These are phyloP conservation scores for Crenuchus spilurus DNA, from an alignment of 2,797 vertebrate genomes.

Conservation along the genomic window DNA sequence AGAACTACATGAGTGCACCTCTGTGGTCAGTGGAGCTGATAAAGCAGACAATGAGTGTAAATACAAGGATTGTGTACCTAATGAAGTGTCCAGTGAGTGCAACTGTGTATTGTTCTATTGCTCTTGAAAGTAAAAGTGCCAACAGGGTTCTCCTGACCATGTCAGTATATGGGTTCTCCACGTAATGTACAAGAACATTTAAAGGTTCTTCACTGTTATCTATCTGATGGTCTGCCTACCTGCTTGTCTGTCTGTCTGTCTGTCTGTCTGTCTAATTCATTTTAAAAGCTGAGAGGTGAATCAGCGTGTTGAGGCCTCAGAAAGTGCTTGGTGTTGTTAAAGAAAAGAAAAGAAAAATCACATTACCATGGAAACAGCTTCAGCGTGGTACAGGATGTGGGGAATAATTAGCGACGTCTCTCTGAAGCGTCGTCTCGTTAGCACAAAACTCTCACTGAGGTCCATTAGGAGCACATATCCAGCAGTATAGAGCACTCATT, in stretches of 20 bases:
- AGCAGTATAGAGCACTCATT: neutral
- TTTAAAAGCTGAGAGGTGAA: neutral
- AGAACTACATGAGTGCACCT: no score
- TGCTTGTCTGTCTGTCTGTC: neutral
- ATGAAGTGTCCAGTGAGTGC: no score
- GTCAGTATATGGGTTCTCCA: no score
- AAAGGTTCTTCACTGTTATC: no score
- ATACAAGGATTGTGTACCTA: no score
- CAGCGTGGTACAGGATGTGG: constrained; percentile 85
- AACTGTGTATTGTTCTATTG: no score
- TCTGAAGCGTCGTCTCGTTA: constrained; percentile 71
- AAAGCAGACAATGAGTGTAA: no score
- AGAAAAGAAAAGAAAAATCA: constrained; percentile 65
- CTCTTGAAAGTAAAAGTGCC: no score
- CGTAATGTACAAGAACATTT: no score
- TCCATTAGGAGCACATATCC: constrained; percentile 34
- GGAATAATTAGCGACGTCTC: constrained; percentile 86
- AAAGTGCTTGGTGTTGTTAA: constrained; percentile 83
- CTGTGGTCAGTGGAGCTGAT: no score
- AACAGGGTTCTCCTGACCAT: no score
- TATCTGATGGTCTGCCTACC: no score
- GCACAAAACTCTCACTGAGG: constrained; percentile 18
- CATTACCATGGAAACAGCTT: constrained; percentile 91
- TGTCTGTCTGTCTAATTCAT: neutral
- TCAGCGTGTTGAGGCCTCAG: constrained; percentile 66